Evolutionary conservation across 2,888 invertebrate genomes (phyloP).

Genomic region (Periphyllus acericola): DNA sequence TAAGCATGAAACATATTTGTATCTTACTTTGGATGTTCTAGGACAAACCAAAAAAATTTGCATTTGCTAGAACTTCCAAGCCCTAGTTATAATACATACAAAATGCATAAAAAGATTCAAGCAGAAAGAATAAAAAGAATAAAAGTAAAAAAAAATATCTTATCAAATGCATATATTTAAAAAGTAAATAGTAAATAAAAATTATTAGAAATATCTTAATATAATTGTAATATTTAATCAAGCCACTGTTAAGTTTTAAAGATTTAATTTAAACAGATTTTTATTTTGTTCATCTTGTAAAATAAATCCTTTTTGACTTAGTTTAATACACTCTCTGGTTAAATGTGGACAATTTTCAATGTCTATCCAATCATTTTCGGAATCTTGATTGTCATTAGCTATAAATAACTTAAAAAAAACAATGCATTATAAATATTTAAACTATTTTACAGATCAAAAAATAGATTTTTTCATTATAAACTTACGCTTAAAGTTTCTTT

Average conservation of each 20-base stretch:
- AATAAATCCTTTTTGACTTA: constrained; percentile 42
- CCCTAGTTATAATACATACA: too few species aligned
- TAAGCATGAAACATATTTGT: too few species aligned
- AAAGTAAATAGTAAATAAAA: too few species aligned
- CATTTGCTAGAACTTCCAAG: too few species aligned
- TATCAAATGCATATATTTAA: too few species aligned
- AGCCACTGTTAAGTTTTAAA: not conserved
- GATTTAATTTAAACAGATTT: constrained; percentile 47
- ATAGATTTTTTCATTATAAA: not conserved
- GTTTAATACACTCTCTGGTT: not conserved
- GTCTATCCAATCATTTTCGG: constrained; percentile 36
- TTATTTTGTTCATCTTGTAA: constrained; percentile 47
- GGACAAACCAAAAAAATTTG: too few species aligned
- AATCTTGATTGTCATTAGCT: constrained; percentile 18
- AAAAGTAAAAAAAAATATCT: too few species aligned
- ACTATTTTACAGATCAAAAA: not conserved
- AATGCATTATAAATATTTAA: not conserved
- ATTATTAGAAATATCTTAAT: too few species aligned
- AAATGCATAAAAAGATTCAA: too few species aligned
- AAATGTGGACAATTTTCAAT: constrained; percentile 43
- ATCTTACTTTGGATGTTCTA: too few species aligned
- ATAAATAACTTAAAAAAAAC: constrained; percentile 42
- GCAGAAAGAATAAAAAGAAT: too few species aligned
- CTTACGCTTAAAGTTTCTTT: constrained; percentile 56
- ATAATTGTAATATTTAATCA: too few species aligned